These are phyloP conservation scores for Lasioglossum baleicum DNA, from an alignment of 1,140 invertebrate species.

Conservation along the genomic window DNA sequence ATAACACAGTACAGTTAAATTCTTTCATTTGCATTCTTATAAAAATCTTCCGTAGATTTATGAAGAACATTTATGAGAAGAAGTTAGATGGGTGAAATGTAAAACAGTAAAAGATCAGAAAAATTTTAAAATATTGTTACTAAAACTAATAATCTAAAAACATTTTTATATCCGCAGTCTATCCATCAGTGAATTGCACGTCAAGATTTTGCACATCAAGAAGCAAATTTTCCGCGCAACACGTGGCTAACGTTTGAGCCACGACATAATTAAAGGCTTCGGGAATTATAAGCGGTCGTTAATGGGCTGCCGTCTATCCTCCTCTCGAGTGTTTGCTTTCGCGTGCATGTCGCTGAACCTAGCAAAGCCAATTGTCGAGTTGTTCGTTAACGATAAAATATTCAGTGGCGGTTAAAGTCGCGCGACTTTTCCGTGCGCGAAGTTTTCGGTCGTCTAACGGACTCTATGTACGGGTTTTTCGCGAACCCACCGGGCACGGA, in stretches of 20 bases:
- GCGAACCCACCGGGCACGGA: conserved; percentile 19
- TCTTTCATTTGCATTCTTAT: no score
- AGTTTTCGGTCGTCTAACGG: not conserved
- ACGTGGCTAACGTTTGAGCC: not conserved
- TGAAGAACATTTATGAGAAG: no score
- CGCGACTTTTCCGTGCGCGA: conserved; percentile 7
- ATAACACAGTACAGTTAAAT: no score
- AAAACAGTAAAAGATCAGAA: no score
- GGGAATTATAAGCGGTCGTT: not conserved
- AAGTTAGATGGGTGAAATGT: no score
- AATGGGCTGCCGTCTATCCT: not conserved
- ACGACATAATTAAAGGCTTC: not conserved
- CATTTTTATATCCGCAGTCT: no score
- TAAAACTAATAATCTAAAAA: no score
- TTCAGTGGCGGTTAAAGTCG: conserved; percentile 2
- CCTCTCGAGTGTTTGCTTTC: not conserved
- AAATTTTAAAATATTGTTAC: no score
- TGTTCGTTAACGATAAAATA: conserved; percentile 12
- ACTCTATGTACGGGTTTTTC: not conserved
- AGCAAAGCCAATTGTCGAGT: not conserved
- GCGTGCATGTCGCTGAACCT: not conserved
- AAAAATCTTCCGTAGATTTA: no score
- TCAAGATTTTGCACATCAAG: no score
- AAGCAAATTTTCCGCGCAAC: not conserved
- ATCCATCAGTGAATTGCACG: no score